Evolutionary conservation across 1,140 invertebrate species (phyloP), one percentile per base, ranked within the genome.

Genomic region (Drosophila willistoni): DNA sequence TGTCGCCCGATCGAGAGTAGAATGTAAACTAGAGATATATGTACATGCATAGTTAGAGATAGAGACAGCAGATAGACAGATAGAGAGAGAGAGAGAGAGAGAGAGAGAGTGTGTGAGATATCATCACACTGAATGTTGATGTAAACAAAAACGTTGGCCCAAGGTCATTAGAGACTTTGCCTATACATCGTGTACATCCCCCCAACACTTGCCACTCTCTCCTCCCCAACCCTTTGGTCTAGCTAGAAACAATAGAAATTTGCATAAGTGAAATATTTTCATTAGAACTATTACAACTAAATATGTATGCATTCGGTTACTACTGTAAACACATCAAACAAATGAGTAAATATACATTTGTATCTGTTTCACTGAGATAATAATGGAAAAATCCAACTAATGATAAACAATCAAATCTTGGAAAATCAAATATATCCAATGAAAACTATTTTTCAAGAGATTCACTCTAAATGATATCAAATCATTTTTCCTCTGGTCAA

Each of bases 121-220:
- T 25, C 59, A 47, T 42, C 44, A 64, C 78, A 64, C 78, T 68
- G 75, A 76, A 79, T 36, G 54, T 56, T 56, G 44, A 51, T 79
- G 83, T 86, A 87, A 86, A 73, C 71, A 70, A 77, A 87, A 86
- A 79, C 83, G 64, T 39, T 47, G 19, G 47, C 64, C 70, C 83
- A 86, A 86, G 83, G 83, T 86, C 74, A 77, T 51, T 2, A 22
- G 10, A 51, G 44, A 19, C 44, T 12, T 12, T 17, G 44, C 44
- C 9, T 22, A 51, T 66, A 59, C 63, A 59, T 12, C 22, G 25
- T 22, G 41, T 54, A 57, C 41, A 36, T 36, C 62, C n/a, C 47
- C 29, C 66, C 22, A 41, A 29, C 29, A 6, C 6, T 25, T n/a
- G 19, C 9, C 17, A 10, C 39, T 22, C 10, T 2, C 9, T 6